Evolutionary conservation across 2,888 invertebrate genomes (phyloP), one percentile per base, ranked within the genome.

Genomic region (Patella pellucida): DNA sequence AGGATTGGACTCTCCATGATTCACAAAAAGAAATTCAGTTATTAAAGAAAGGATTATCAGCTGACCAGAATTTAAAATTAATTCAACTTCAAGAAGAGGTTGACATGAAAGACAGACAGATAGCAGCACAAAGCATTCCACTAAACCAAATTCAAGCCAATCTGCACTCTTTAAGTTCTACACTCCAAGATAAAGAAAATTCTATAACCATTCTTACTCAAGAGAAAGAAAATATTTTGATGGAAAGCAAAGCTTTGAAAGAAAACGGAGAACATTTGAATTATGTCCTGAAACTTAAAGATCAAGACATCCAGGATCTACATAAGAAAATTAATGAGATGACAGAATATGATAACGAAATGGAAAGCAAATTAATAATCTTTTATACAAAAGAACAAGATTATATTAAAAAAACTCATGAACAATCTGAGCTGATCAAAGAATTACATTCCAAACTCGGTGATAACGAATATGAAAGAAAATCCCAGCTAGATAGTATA

Each of bases 71-170:
- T 52, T 56, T 68, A 52, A 56, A 75, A 62, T 72, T 81, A n/a
- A 69, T 69, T 31, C 75, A 79, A 31, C 79, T 80, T 73, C 73
- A 81, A 69, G 81, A 83, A 31, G 41, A 81, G 9, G 41, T 77
- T 56, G 72, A 76, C 19, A 77, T 70, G 27, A 77, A 80, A 68
- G 77, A 78, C 50, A 56, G 56, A 70, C 73, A 80, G 51, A 72
- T 74, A 16, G 23, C 7, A 41, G 41, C 41, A 41, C 4, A 41
- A 9, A 16, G 15, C 16, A 56, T 16, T 56, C 3, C 19, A 56
- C 16, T 19, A 12, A 56, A 56, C 16, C n/a, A 56, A 19, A 11
- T 56, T 16, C 56, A 56, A 14, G 56, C 56, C 11, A 41, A 41
- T 41, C 19, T 56, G 16, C 15, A 56, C 15, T 41, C 41, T 41